Evolutionary conservation across 2,113 vertebrate species (phyloP).

Genomic region (Phasianus colchicus): DNA sequence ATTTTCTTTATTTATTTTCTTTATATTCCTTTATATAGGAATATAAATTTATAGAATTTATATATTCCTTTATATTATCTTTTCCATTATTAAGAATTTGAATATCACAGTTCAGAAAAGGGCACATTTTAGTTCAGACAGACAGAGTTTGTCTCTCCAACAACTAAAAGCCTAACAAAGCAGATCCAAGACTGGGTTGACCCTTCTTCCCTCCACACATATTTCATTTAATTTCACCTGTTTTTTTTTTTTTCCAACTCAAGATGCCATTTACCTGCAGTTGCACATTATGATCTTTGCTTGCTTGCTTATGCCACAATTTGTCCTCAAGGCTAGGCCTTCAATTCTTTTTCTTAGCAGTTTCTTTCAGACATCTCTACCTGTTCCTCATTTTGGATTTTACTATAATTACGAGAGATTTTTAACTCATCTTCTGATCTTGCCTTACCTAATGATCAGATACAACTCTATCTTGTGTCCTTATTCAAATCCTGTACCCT

Average conservation of each 20-base stretch:
- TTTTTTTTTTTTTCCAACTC: not conserved
- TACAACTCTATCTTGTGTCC: not conserved
- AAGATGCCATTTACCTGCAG: not conserved
- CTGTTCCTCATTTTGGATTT: not conserved
- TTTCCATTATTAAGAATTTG: not conserved
- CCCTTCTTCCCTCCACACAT: not conserved
- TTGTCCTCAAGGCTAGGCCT: not conserved
- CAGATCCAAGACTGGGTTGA: rapidly evolving
- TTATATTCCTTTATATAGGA: no score
- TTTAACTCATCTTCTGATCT: not conserved
- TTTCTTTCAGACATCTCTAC: not conserved
- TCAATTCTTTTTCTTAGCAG: not conserved
- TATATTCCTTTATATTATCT: no score
- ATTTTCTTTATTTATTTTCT: not conserved
- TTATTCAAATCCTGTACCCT: not conserved
- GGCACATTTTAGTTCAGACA: not conserved
- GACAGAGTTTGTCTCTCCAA: not conserved
- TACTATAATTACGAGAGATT: not conserved
- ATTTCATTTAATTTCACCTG: not conserved
- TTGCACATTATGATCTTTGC: not conserved
- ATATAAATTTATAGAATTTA: no score
- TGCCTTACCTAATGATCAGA: not conserved
- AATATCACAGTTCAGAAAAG: not conserved
- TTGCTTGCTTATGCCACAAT: not conserved
- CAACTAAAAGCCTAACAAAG: not conserved